A percentile compares a stretch with the other conserved stretches of the same genome.
Evolutionary conservation across 2,113 vertebrate genomes (phyloP).

Genomic region (Eonycteris spelaea): DNA sequence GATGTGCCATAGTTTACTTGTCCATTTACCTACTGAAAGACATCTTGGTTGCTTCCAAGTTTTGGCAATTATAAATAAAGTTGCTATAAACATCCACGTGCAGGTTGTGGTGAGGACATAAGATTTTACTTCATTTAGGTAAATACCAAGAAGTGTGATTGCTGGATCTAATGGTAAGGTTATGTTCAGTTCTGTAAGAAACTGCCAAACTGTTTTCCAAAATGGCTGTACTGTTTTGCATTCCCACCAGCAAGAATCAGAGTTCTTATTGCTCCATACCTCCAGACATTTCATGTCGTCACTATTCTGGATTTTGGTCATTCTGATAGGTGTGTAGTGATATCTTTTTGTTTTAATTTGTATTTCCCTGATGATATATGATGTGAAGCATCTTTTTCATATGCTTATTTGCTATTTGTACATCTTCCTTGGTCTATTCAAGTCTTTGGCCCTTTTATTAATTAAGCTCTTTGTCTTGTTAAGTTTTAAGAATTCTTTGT

Average conservation of each 20-base stretch:
- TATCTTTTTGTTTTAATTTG: neutral
- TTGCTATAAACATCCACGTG: neutral
- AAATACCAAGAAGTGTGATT: neutral
- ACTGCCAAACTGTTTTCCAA: neutral
- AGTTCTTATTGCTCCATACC: neutral
- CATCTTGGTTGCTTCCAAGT: neutral
- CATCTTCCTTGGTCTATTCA: neutral
- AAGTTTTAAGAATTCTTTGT: neutral
- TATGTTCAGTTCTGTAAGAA: slow-evolving; percentile 7
- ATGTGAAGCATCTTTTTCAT: neutral
- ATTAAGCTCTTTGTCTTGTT: neutral
- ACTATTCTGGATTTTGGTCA: neutral
- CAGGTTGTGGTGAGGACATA: neutral
- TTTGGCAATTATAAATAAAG: neutral
- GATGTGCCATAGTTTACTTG: neutral
- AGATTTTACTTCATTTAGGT: neutral
- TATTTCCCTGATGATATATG: neutral
- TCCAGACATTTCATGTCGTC: neutral
- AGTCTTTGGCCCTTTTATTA: neutral
- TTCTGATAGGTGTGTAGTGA: neutral
- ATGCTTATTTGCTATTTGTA: neutral
- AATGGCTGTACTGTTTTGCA: neutral
- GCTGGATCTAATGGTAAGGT: neutral
- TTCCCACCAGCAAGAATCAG: neutral
- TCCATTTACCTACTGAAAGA: neutral